A percentile compares a stretch with the other conserved stretches of the same genome.
Conservation (phyloP, 2,113 vertebrate species). For the Mus spicilegus region DNA sequence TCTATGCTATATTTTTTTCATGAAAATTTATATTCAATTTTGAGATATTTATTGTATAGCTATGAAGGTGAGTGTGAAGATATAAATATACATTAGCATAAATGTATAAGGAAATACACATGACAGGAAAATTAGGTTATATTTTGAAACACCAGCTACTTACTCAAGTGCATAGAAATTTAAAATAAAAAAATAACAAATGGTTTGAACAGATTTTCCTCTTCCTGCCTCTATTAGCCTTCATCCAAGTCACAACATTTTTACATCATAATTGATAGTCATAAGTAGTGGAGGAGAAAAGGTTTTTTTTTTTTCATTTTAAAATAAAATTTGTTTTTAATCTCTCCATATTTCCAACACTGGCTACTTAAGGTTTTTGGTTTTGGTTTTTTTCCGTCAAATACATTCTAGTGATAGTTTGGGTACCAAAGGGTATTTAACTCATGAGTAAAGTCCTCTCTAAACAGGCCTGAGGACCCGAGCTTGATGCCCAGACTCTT, state of each 20-base stretch:
- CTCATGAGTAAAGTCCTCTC: not conserved
- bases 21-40: conserved; percentile 17
- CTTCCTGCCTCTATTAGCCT: not conserved
- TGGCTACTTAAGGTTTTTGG: not conserved
- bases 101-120: not conserved
- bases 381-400: not conserved
- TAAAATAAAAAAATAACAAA: conserved; percentile 37
- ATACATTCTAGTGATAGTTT: conserved; percentile 1
- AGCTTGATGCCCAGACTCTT: too few relatives aligned
- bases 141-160: not conserved
- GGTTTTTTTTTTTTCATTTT: not conserved
- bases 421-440: not conserved
- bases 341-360: conserved; percentile 11
- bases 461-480: too few relatives aligned
- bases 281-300: not conserved
- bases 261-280: not conserved
- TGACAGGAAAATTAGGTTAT: not conserved
- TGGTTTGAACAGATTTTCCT: not conserved
- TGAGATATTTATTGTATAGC: not conserved
- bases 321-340: conserved; percentile 35
- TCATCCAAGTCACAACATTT: not conserved
- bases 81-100: not conserved
- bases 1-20: conserved; percentile 34
- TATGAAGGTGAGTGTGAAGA: not conserved
- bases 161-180: not conserved